These are phyloP conservation scores for Reinhardtius hippoglossoides DNA, from an alignment of 2,113 vertebrate genomes.

Conservation along the genomic window DNA sequence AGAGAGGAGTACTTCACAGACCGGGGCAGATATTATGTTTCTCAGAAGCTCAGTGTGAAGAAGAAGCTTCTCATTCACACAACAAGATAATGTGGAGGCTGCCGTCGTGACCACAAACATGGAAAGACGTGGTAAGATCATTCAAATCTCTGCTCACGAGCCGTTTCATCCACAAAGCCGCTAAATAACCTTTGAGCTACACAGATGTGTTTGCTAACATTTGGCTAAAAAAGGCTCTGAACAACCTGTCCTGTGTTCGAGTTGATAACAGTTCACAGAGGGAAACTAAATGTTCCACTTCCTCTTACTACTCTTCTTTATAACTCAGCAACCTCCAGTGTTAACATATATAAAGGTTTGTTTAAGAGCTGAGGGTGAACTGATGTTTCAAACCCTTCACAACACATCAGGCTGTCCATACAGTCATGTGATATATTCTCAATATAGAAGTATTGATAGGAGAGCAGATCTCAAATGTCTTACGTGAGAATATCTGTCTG, in stretches of 20 bases:
- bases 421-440: no score
- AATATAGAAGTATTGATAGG: no score
- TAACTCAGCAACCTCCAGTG: background rate
- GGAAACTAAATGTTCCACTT: background rate
- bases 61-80: background rate
- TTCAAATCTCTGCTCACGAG: background rate
- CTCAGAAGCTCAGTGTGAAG: no score
- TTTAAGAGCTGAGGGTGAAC: no score
- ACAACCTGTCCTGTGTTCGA: background rate
- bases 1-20: background rate
- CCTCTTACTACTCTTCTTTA: background rate
- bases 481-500: no score
- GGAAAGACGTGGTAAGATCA: constrained; percentile 50
- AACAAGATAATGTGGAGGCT: background rate
- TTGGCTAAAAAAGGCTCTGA: background rate
- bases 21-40: rapidly evolving
- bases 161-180: background rate
- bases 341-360: background rate
- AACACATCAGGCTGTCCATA: background rate
- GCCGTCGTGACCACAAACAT: constrained; percentile 31
- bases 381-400: background rate
- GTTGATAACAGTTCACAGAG: background rate
- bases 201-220: constrained; percentile 10
- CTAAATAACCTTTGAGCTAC: background rate
- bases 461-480: no score